These are phyloP conservation scores for Dreissena polymorpha DNA, from an alignment of 1,140 invertebrate species.

Conservation along the genomic window DNA sequence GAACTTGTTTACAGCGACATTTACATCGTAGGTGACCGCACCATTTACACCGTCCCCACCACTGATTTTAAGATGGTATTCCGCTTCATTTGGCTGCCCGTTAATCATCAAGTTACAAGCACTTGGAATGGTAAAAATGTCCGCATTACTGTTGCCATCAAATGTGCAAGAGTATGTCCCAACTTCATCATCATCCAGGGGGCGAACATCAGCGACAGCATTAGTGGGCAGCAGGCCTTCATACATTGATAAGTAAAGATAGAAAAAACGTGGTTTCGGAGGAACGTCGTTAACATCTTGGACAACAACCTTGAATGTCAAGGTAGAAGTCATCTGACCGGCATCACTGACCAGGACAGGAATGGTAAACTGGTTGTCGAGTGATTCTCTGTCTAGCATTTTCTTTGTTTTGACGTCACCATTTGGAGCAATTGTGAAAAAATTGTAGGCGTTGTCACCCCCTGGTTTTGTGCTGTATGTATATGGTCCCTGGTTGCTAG, in stretches of 20 bases:
- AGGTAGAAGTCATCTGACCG: slow-evolving; percentile 89
- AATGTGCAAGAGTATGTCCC: slow-evolving; percentile 91
- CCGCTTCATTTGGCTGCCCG: slow-evolving; percentile 66
- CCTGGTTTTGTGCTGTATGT: slow-evolving; percentile 90
- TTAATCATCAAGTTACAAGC: slow-evolving; percentile 88
- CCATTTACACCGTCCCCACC: slow-evolving; percentile 91
- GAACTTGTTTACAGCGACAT: slow-evolving; percentile 89
- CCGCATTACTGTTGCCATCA: slow-evolving; percentile 79
- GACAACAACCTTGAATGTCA: slow-evolving; percentile 90
- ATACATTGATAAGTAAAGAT: slow-evolving; percentile 88
- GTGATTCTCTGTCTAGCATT: slow-evolving; percentile 90
- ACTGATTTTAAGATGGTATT: slow-evolving; percentile 86
- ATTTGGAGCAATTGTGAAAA: slow-evolving; percentile 90
- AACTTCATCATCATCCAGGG: slow-evolving; percentile 92
- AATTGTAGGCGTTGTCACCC: slow-evolving; percentile 70
- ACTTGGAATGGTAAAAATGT: slow-evolving; percentile 84
- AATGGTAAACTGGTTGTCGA: slow-evolving; percentile 84
- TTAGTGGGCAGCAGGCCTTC: slow-evolving; percentile 82
- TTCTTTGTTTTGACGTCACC: slow-evolving; percentile 90
- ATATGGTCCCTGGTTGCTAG: slow-evolving; percentile 88
- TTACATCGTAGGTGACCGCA: slow-evolving; percentile 91
- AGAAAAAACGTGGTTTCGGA: slow-evolving; percentile 90
- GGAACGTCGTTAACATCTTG: slow-evolving; percentile 96
- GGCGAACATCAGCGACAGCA: slow-evolving; percentile 93
- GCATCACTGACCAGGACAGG: slow-evolving; percentile 94